Percentiles rank a stretch among this genome's conserved stretches.
Evolutionary conservation across 1,140 invertebrate genomes (phyloP).

Genomic region (Tyrophagus putrescentiae): DNA sequence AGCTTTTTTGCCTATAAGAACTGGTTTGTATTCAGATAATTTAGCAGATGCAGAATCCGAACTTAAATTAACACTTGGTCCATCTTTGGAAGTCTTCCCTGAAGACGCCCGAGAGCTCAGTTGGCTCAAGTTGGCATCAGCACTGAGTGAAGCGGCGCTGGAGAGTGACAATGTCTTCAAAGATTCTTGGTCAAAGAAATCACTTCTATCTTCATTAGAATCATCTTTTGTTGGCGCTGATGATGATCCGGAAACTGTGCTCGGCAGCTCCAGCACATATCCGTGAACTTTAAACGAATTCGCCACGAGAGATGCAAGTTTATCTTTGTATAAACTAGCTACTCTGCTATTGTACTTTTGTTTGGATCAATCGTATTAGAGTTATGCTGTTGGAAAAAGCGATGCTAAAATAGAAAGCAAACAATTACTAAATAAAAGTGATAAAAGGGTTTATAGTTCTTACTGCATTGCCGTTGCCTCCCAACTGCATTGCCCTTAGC

Average conservation of each 20-base stretch:
- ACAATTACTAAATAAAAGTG: neutral
- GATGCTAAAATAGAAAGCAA: slow-evolving; percentile 45
- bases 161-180: neutral
- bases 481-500: slow-evolving; percentile 91
- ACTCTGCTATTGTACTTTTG: slow-evolving; percentile 95
- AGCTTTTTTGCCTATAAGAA: slow-evolving; percentile 27
- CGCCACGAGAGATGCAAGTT: slow-evolving; percentile 55
- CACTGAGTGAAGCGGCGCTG: neutral
- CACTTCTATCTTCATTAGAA: neutral
- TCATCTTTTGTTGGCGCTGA: neutral
- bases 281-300: slow-evolving; percentile 78
- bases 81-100: neutral
- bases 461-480: slow-evolving; percentile 95
- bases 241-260: neutral
- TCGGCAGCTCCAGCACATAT: slow-evolving; percentile 30
- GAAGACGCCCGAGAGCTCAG: neutral
- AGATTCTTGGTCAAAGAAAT: slow-evolving; percentile 11
- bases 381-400: slow-evolving; percentile 88
- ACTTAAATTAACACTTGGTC: slow-evolving; percentile 16
- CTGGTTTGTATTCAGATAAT: slow-evolving; percentile 15
- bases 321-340: slow-evolving; percentile 78
- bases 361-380: slow-evolving; percentile 73
- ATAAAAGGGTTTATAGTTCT: slow-evolving; percentile 31
- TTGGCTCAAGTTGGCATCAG: neutral
- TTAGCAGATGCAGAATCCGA: neutral